These are phyloP conservation scores for Orestias chungarensis DNA, from an alignment of 2,797 vertebrate species.

Conservation along the genomic window DNA sequence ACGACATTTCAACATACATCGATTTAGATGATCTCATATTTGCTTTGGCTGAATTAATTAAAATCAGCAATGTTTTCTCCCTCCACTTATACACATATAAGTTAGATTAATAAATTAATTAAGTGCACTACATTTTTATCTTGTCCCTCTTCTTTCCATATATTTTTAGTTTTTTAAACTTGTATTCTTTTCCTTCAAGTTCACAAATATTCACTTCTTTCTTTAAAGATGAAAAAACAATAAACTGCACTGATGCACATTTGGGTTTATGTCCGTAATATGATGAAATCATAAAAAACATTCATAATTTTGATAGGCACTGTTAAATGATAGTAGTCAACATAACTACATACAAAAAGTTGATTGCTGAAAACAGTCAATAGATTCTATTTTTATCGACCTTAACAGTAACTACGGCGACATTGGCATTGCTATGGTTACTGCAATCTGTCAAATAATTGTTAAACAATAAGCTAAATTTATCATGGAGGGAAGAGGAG, in stretches of 20 bases:
- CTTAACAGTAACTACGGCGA: conserved; percentile 6
- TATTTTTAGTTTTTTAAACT: background rate
- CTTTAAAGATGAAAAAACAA: background rate
- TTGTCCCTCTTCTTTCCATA: background rate
- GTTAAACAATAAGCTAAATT: background rate
- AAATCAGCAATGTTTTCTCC: background rate
- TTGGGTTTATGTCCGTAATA: background rate
- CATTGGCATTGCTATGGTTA: conserved; percentile 2
- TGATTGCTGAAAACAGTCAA: background rate
- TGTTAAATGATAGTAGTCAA: background rate
- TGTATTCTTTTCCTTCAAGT: background rate
- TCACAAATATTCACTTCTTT: background rate
- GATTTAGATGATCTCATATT: background rate
- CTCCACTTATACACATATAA: background rate
- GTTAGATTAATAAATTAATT: background rate
- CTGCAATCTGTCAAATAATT: conserved; percentile 1
- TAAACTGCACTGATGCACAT: background rate
- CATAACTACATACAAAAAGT: background rate
- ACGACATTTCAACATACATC: background rate
- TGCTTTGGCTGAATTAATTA: background rate
- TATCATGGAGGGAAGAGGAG: background rate
- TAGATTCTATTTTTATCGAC: conserved; percentile 6
- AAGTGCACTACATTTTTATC: background rate
- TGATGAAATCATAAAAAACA: background rate
- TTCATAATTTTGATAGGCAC: background rate